These are phyloP conservation scores for Drosophila gaucha DNA, from an alignment of 2,888 invertebrate species.

Conservation along the genomic window DNA sequence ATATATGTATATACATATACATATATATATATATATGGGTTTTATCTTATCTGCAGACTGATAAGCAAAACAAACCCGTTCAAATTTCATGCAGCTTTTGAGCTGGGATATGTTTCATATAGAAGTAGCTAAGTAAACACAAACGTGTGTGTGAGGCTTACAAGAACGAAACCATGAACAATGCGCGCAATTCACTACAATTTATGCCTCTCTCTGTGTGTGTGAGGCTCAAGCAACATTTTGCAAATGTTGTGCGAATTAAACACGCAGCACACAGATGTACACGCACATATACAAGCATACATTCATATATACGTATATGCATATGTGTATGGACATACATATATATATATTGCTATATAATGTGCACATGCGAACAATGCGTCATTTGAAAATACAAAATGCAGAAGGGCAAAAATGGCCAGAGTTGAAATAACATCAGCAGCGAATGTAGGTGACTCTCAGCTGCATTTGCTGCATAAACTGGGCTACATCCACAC, in stretches of 20 bases:
- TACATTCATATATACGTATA: neutral
- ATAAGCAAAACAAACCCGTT: conserved; percentile 27
- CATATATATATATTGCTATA: conserved; percentile 1
- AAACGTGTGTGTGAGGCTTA: conserved; percentile 37
- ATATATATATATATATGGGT: neutral
- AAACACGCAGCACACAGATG: conserved; percentile 62
- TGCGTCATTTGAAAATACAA: conserved; percentile 74
- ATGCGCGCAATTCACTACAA: conserved; percentile 73
- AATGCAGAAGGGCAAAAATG: conserved; percentile 49
- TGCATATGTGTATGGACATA: neutral
- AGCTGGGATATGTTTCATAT: conserved; percentile 24
- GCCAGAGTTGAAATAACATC: conserved; percentile 27
- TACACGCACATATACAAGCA: conserved; percentile 2
- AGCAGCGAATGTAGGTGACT: conserved; percentile 72
- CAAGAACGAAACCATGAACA: conserved; percentile 52
- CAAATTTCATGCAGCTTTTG: conserved; percentile 29
- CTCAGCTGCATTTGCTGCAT: conserved; percentile 41
- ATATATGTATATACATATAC: too few species aligned
- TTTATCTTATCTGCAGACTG: conserved; percentile 42
- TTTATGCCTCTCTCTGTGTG: conserved; percentile 30
- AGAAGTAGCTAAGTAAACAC: conserved; percentile 29
- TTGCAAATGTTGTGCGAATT: conserved; percentile 64
- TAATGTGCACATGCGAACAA: conserved; percentile 53
- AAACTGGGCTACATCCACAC: conserved; percentile 49
- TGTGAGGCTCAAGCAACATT: conserved; percentile 57